Base-by-base conservation (phyloP, 2,797 vertebrate species). In the Momotus momota region DNA sequence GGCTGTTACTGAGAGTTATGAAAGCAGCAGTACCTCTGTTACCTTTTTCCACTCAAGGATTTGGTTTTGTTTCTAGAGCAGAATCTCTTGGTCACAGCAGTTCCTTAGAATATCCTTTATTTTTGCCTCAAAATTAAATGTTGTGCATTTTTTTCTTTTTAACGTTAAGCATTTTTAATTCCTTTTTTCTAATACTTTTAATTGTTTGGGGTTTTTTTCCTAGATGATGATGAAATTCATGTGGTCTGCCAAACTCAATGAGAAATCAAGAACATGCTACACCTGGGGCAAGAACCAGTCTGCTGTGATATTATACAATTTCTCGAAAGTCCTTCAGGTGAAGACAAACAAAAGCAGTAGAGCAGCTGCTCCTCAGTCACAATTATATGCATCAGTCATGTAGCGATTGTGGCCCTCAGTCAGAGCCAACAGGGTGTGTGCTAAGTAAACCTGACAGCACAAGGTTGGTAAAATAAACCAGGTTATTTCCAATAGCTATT, bases 391-490 rank as follows among this genome's bases (percentile, higher is more conserved):
- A 7, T 48, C 60, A 49, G 43, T 60, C 62, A 2, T 0, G 69
- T 88, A 49, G 81, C 16, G 21, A 83, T 77, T 0, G 13, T 91
- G 81, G 83, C 88, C 58, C 48, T 91, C 70, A 35, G 67, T 46
- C 7, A 8, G 65, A 82, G 72, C 62, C 0, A 3, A 91, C 7
- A 0, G 57, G 78, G 55, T 20, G 0, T 96, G 83, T 20, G 71
- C 88, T 96, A 70, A 97, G 73, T 2, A 4, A 88, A 87, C 48
- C 78, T 81, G 97, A 91, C 95, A 93, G 41, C 57, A 7, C 35
- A 70, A 49, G 78, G 52, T 19, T 23, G 82, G 73, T 82, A 38
- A 81, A 81, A 81, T 67, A 80, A 83, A 80, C n/a, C 71, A 81
- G 70, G 55, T 65, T 88, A 35, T 55, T 90, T 77, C 81, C 71